Conservation (phyloP, 2,888 invertebrate genomes). For the Clivina fossor region DNA sequence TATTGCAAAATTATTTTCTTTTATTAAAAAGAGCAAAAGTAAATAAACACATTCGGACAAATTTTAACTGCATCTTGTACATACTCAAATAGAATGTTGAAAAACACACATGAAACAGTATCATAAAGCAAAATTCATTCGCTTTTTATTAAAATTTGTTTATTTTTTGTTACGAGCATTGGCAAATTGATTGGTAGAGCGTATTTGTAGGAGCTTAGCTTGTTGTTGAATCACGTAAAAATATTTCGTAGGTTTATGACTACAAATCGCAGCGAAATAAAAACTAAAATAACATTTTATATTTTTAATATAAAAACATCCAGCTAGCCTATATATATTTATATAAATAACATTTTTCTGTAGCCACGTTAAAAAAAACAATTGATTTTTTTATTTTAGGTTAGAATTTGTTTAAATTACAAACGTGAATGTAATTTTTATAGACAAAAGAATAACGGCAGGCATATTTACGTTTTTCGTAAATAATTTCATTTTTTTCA, state of each 20-base stretch:
- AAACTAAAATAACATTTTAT: too few relatives aligned
- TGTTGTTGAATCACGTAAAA: conserved; percentile 22
- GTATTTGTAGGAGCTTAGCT: conserved; percentile 29
- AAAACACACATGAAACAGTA: conserved; percentile 21
- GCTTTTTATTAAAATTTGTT: conserved; percentile 19
- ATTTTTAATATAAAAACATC: too few relatives aligned
- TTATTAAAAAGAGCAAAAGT: conserved; percentile 18
- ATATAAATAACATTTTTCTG: too few relatives aligned
- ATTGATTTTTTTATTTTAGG: too few relatives aligned
- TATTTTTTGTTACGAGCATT: conserved; percentile 24
- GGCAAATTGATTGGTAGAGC: conserved; percentile 25
- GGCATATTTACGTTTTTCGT: not conserved
- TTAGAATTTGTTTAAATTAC: too few relatives aligned
- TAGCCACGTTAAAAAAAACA: too few relatives aligned
- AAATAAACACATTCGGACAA: conserved; percentile 11
- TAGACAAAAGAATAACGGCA: too few relatives aligned
- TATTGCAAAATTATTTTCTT: not conserved
- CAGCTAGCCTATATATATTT: too few relatives aligned
- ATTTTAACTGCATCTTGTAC: conserved; percentile 22
- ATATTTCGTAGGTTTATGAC: too few relatives aligned
- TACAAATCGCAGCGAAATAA: too few relatives aligned
- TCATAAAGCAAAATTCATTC: conserved; percentile 29
- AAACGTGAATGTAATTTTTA: too few relatives aligned
- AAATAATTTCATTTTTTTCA: not conserved
- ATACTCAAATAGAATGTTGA: conserved; percentile 20